Conservation (phyloP, 2,797 vertebrate species). For the Cyprinella venusta region DNA sequence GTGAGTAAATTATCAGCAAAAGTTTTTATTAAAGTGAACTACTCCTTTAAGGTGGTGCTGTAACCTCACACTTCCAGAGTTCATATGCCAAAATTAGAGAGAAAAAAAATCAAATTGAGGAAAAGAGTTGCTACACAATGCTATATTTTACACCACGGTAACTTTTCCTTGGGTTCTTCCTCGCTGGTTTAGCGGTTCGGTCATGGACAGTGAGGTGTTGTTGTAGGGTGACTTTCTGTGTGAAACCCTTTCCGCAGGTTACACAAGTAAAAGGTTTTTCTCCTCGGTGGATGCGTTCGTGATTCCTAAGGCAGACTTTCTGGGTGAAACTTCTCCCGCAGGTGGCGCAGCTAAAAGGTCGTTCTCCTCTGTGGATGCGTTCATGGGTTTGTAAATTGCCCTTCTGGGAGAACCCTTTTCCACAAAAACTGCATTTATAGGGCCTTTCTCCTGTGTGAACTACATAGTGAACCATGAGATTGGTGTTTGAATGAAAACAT, state of each 20-base stretch:
- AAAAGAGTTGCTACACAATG: neutral
- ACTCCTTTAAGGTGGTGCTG: too few relatives aligned
- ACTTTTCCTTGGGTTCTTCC: conserved; percentile 27
- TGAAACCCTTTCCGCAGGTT: conserved; percentile 73
- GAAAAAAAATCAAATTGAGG: neutral
- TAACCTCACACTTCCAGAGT: neutral
- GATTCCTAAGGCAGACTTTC: conserved; percentile 77
- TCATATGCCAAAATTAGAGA: neutral
- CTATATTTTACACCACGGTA: conserved; percentile 6
- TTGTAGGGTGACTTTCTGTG: conserved; percentile 73
- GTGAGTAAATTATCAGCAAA: too few relatives aligned
- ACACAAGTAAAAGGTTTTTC: conserved; percentile 72
- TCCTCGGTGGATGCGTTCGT: conserved; percentile 75
- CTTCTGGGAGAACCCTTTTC: conserved; percentile 77
- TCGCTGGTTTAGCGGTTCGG: neutral
- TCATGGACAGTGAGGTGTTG: conserved; percentile 71
- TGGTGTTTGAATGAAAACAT: conserved; percentile 69
- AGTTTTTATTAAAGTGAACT: too few relatives aligned
- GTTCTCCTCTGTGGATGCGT: conserved; percentile 75
- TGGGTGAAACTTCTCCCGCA: conserved; percentile 75
- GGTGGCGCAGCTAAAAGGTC: conserved; percentile 68
- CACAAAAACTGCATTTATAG: conserved; percentile 72
- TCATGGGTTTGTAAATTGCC: conserved; percentile 76
- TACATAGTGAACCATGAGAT: conserved; percentile 71
- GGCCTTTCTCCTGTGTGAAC: conserved; percentile 80